Evolutionary conservation across 2,888 invertebrate genomes (phyloP), one percentile per base, ranked within the genome.

Genomic region (Ornithoptera priamus): DNA sequence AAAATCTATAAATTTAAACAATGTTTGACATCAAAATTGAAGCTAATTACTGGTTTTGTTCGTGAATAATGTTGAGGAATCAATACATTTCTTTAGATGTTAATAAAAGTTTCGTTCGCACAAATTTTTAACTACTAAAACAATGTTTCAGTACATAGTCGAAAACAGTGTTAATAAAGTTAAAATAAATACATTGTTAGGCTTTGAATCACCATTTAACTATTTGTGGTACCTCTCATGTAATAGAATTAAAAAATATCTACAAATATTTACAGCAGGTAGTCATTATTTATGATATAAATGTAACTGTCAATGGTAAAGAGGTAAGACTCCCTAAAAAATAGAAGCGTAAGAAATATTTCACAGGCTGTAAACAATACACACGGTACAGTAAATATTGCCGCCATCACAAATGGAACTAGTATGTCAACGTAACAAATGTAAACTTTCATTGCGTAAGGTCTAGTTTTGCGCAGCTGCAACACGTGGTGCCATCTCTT

Each of bases 401-500:
- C 7, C 22, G 22, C n/a, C 53, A 50, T 62, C 50, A 62, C 62
- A 42, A n/a, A 30, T 22, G 18, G 22, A 30, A 30, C 22, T 57
- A 50, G 50, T 46, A 50, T 58, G 39, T 42, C n/a, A 65, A 63
- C 56, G 61, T 62, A 67, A 64, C 57, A 50, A 42, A 30, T 24
- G 59, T 70, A 68, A 62, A 57, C 58, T 67, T 65, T 58, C 68
- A 39, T 59, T 71, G 65, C 18, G 42, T 62, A 36, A 53, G 24
- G 22, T n/a, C 18, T 50, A 36, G 66, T 62, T 66, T 53, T 70
- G 70, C 70, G 70, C 65, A 68, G 42, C 66, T 71, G 63, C 66
- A 68, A 56, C 68, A 71, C 71, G 68, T 68, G 68, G 57, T 53
- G 5, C 6, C 56, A 30, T 50, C 67, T 36, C 36, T 56, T 42